phyloP scores from a whole-genome alignment of 2,113 vertebrate genomes.

The Rostratula benghalensis region DNA sequence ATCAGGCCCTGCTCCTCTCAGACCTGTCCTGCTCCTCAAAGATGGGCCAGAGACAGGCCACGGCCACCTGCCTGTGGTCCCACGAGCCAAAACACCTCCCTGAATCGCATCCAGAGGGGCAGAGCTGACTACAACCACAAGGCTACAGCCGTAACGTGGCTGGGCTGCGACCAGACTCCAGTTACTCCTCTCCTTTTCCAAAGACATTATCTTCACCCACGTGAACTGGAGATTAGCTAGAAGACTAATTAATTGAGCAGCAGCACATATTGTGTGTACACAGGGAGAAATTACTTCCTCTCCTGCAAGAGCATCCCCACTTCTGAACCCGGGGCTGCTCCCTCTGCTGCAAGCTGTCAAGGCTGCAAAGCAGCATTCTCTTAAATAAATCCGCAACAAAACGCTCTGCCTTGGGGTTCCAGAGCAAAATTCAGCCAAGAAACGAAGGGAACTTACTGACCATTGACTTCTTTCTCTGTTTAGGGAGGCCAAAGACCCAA shows the following conservation, averaged over 20 bases:
- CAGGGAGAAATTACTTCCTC: background rate
- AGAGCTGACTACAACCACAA: rapidly evolving
- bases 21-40: rapidly evolving
- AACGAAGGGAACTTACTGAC: background rate
- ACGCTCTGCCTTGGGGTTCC: background rate
- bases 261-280: background rate
- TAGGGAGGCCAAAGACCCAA: background rate
- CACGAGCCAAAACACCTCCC: background rate
- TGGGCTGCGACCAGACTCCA: background rate
- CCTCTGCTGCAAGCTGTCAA: background rate
- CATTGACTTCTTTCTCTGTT: background rate
- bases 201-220: background rate
- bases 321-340: background rate
- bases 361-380: background rate
- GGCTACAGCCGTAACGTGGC: rapidly evolving
- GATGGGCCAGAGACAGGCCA: background rate
- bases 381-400: background rate
- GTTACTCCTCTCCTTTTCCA: background rate
- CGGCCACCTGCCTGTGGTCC: rapidly evolving
- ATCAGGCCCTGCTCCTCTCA: background rate
- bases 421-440: background rate
- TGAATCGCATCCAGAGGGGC: background rate
- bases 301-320: background rate
- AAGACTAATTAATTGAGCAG: background rate
- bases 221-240: background rate